Base-by-base conservation (phyloP, 2,113 vertebrate species). In the Grammomys dolichurus region DNA sequence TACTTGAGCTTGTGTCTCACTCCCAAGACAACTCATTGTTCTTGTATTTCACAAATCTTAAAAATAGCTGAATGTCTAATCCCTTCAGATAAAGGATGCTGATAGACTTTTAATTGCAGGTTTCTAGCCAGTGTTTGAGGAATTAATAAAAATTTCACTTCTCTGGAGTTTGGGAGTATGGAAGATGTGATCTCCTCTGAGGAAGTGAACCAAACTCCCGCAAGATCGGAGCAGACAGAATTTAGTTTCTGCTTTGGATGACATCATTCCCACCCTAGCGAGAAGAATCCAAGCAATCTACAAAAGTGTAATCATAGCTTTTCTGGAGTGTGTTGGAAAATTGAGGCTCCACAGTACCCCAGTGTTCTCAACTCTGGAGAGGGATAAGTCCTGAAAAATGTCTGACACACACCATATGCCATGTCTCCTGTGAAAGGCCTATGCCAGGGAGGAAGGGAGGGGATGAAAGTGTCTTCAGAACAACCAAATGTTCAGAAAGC, bases 371-470 rank as follows among this genome's bases (percentile, higher is more conserved):
- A 1, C 69, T 88, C 58, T 26, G 40, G 73, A 89, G 56, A 40
- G 28, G 7, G 20, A 7, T 12, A 13, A 54, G 22, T 10, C 20
- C 0, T 3, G 0, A 54, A 24, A 76, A 31, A 19, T 0, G 5
- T 4, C 31, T 40, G 10, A 20, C 5, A 19, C 1, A 14, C 19
- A 20, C 3, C 13, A 4, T 28, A 14, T 9, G 12, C 5, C 17
- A 7, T 28, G 28, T 76, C 48, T 26, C n/a, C 31, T 70, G 31
- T 4, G 58, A 6, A 26, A 65, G 43, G 10, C n/a, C 0, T 0
- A 1, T 31, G 26, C 36, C 33, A 60, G 0, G 43, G 12, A 26
- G 14, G 17, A 5, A 3, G 6, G 56, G 54, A 81, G 2, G 77
- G 78, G 80, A n/a, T 0, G 5, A 0, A 60, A 19, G 16, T 17